phyloP scores from a whole-genome alignment of 2,113 vertebrate species.

The Clarias magur region DNA sequence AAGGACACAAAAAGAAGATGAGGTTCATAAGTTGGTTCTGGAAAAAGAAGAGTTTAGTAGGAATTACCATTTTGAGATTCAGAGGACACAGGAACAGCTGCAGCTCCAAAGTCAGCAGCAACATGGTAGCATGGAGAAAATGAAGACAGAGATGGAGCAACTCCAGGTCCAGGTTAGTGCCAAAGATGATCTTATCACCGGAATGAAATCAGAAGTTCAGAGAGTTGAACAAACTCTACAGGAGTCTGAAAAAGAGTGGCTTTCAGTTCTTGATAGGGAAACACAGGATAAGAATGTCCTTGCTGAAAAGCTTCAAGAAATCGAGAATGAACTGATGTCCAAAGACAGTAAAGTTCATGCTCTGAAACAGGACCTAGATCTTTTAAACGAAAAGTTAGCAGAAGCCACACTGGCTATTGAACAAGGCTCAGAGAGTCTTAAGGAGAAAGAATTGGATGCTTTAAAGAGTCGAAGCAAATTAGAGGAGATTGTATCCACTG shows the following conservation, averaged over 20 bases:
- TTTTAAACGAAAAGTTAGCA: slow-evolving; percentile 73
- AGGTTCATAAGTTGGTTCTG: slow-evolving; percentile 61
- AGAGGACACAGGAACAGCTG: slow-evolving; percentile 67
- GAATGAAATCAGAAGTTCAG: slow-evolving; percentile 71
- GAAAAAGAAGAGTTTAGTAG: slow-evolving; percentile 72
- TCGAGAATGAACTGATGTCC: slow-evolving; percentile 73
- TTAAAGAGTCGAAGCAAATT: slow-evolving; percentile 68
- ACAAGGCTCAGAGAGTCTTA: slow-evolving; percentile 69
- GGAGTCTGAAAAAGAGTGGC: slow-evolving; percentile 81
- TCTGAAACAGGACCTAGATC: slow-evolving; percentile 77
- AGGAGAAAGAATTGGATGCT: slow-evolving; percentile 63
- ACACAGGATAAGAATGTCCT: slow-evolving; percentile 72
- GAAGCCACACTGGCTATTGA: slow-evolving; percentile 67
- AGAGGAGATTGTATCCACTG: slow-evolving; percentile 68
- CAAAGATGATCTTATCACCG: slow-evolving; percentile 74
- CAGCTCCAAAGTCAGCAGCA: slow-evolving; percentile 68
- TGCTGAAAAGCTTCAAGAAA: slow-evolving; percentile 67
- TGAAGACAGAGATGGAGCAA: slow-evolving; percentile 74
- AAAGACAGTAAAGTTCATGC: slow-evolving; percentile 78
- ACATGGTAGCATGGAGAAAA: slow-evolving; percentile 69
- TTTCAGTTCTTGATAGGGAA: slow-evolving; percentile 75
- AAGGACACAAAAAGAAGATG: slow-evolving; percentile 66
- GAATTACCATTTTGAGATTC: slow-evolving; percentile 54
- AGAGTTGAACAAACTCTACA: slow-evolving; percentile 76
- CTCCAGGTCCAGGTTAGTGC: slow-evolving; percentile 87